phyloP scores from a whole-genome alignment of 2,888 invertebrate genomes.

The Colletes collaris region DNA sequence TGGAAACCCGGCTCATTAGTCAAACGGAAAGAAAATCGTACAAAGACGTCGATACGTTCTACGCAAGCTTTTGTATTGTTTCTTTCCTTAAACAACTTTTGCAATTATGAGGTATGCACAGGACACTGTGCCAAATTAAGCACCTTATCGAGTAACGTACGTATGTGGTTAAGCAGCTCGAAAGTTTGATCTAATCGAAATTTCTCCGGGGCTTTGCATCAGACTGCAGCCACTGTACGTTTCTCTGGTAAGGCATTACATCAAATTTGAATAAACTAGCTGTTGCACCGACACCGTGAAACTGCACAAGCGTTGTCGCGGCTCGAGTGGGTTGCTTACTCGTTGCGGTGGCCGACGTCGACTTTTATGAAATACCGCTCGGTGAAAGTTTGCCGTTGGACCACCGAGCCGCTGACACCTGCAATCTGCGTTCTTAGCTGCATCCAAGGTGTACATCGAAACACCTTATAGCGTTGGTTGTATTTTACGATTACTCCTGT shows the following conservation, averaged over 20 bases:
- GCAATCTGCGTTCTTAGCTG: slow-evolving; percentile 70
- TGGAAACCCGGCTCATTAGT: slow-evolving; percentile 24
- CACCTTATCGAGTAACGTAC: too few species aligned
- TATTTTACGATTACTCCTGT: slow-evolving; percentile 62
- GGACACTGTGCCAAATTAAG: too few species aligned
- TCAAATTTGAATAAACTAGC: slow-evolving; percentile 73
- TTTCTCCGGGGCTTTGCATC: slow-evolving; percentile 19
- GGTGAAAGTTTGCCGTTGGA: slow-evolving; percentile 69
- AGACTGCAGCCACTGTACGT: slow-evolving; percentile 8
- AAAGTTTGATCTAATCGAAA: slow-evolving; percentile 1
- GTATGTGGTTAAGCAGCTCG: neutral
- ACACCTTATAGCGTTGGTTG: slow-evolving; percentile 43
- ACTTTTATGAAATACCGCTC: slow-evolving; percentile 71
- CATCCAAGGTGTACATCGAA: slow-evolving; percentile 62
- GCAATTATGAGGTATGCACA: neutral
- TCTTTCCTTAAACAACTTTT: neutral
- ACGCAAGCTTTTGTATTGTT: neutral
- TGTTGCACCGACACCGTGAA: slow-evolving; percentile 61
- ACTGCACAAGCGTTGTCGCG: slow-evolving; percentile 32
- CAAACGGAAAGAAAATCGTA: neutral
- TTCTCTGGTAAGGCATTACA: slow-evolving; percentile 46
- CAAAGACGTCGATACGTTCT: neutral
- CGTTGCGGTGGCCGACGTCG: slow-evolving; percentile 54
- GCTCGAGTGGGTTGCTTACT: slow-evolving; percentile 43
- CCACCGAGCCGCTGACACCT: slow-evolving; percentile 67